These are phyloP conservation scores for Cyrtorhinus lividipennis DNA, from an alignment of 1,140 invertebrate genomes.

Conservation along the genomic window DNA sequence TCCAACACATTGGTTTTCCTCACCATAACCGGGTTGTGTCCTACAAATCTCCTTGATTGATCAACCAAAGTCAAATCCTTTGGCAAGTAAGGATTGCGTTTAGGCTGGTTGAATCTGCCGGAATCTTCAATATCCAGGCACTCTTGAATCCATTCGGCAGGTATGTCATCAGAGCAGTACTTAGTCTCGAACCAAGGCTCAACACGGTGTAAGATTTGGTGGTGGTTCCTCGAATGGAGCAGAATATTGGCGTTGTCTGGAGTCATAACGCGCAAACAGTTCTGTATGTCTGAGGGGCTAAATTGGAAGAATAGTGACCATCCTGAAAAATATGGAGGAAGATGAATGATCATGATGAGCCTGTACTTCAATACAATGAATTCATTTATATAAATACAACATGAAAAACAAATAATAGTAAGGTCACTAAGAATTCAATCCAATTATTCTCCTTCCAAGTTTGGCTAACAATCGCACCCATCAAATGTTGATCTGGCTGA, in stretches of 20 bases:
- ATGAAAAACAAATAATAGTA: too few relatives aligned
- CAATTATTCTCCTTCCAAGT: too few relatives aligned
- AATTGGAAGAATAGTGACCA: conserved; percentile 55
- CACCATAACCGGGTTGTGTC: conserved; percentile 52
- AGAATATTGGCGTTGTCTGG: conserved; percentile 62
- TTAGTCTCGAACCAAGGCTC: conserved; percentile 60
- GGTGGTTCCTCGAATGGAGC: conserved; percentile 40
- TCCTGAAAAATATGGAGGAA: too few relatives aligned
- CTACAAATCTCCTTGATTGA: too few relatives aligned
- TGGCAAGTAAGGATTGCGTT: conserved; percentile 69
- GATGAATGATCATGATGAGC: too few relatives aligned
- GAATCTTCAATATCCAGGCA: conserved; percentile 42
- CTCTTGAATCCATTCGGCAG: conserved; percentile 28
- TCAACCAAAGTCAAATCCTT: conserved; percentile 52
- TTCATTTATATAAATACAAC: too few relatives aligned
- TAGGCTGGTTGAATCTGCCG: conserved; percentile 47
- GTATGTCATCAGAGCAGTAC: conserved; percentile 31
- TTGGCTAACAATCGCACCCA: too few relatives aligned
- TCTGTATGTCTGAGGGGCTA: conserved; percentile 51
- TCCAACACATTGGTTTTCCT: conserved; percentile 44
- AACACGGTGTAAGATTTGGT: conserved; percentile 38
- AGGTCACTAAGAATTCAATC: too few relatives aligned
- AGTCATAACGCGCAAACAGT: conserved; percentile 46
- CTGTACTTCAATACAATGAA: too few relatives aligned
- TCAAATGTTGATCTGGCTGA: too few relatives aligned